Conservation (phyloP, 2,888 invertebrate species). For the Scrobipalpa atriplicella region DNA sequence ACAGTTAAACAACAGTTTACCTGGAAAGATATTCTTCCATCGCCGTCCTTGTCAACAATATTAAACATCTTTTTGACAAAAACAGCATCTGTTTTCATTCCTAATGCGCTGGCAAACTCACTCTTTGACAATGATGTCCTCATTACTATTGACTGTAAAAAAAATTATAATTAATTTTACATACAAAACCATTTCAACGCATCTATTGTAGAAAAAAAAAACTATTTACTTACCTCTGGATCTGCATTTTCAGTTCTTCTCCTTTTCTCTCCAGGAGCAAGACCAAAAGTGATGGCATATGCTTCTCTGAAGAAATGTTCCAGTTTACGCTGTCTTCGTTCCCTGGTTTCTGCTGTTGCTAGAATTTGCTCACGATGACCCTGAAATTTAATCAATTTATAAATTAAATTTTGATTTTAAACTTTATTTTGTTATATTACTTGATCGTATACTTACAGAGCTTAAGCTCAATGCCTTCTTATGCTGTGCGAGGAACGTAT, state of each 20-base stretch:
- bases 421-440: neutral
- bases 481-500: constrained; percentile 91
- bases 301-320: constrained; percentile 99
- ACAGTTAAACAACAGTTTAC: constrained; percentile 58
- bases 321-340: constrained; percentile 94
- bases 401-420: neutral
- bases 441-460: neutral
- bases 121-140: constrained; percentile 94
- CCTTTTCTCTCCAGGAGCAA: constrained; percentile 92
- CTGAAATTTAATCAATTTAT: constrained; percentile 47
- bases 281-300: constrained; percentile 95
- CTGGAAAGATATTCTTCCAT: constrained; percentile 96
- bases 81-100: constrained; percentile 97
- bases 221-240: constrained; percentile 87
- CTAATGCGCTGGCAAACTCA: constrained; percentile 97
- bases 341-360: constrained; percentile 96
- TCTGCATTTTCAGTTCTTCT: constrained; percentile 88
- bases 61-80: constrained; percentile 99
- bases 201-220: no score
- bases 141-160: constrained; percentile 91
- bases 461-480: constrained; percentile 90
- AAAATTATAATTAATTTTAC: neutral
- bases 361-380: constrained; percentile 93
- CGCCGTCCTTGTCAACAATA: constrained; percentile 96
- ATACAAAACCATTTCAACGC: neutral